These are phyloP conservation scores for Subacronicta megacephala DNA, from an alignment of 2,888 invertebrate species.

Conservation along the genomic window DNA sequence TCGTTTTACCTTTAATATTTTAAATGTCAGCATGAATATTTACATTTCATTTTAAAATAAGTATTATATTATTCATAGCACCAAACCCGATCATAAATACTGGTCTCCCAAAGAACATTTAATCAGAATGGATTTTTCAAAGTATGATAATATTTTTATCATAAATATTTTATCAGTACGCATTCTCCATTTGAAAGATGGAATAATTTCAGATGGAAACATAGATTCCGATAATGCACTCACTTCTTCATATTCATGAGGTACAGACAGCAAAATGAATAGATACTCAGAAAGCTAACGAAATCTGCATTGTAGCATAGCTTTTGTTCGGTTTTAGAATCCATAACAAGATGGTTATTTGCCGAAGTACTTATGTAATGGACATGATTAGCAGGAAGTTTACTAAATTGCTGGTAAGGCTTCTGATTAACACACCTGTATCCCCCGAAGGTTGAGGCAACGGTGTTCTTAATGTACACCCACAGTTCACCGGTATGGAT, in stretches of 20 bases:
- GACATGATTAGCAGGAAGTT: no score
- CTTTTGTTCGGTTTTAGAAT: no score
- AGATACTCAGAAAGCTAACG: background rate
- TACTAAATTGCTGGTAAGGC: no score
- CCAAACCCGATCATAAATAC: background rate
- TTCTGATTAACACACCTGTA: no score
- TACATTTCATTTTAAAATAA: no score
- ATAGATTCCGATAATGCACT: constrained; percentile 58
- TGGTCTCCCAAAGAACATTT: background rate
- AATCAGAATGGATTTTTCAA: constrained; percentile 20
- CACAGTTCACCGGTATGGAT: no score
- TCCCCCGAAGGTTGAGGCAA: no score
- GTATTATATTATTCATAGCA: background rate
- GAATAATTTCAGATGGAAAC: constrained; percentile 36
- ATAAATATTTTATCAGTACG: constrained; percentile 40
- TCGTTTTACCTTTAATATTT: no score
- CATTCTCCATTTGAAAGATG: constrained; percentile 32
- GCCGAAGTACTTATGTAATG: no score
- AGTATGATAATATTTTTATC: constrained; percentile 18
- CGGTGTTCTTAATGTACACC: no score
- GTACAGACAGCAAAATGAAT: constrained; percentile 8
- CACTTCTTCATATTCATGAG: constrained; percentile 61
- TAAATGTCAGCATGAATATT: no score
- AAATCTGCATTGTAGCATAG: background rate
- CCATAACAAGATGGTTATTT: no score